A percentile compares a stretch with the other conserved stretches of the same genome.
These are phyloP conservation scores for Lates calcarifer DNA, from an alignment of 2,113 vertebrate species.

Conservation along the genomic window DNA sequence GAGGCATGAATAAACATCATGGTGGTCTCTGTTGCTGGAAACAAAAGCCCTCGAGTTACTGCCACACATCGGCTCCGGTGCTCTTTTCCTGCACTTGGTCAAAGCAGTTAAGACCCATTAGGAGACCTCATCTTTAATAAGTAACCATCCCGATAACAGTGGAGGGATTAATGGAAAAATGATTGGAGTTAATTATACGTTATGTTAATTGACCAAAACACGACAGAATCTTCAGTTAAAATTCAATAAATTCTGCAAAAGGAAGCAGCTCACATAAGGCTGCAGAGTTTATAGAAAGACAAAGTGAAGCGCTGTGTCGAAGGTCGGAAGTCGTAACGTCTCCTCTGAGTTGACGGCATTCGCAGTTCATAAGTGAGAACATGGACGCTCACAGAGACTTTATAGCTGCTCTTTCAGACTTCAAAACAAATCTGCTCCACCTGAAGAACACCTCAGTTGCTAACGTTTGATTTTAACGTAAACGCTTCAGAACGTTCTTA, in stretches of 20 bases:
- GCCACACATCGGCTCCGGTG: not conserved
- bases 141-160: not conserved
- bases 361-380: no score
- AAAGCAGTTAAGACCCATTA: conserved; percentile 12
- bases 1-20: conserved; percentile 57
- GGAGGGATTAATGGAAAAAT: conserved; percentile 1
- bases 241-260: not conserved
- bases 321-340: no score
- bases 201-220: conserved; percentile 2
- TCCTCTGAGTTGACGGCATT: no score
- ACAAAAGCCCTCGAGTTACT: conserved; percentile 24
- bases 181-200: not conserved
- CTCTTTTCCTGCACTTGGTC: conserved; percentile 7
- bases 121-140: conserved; percentile 7
- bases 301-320: no score
- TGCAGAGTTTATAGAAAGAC: not conserved
- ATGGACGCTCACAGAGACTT: no score
- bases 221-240: not conserved
- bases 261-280: not conserved
- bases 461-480: no score
- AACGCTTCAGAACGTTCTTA: no score
- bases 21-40: not conserved
- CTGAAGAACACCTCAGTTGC: no score
- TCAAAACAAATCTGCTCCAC: no score
- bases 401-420: no score